Evolutionary conservation across 2,113 vertebrate genomes (phyloP).

Genomic region (Oryzias woworae): DNA sequence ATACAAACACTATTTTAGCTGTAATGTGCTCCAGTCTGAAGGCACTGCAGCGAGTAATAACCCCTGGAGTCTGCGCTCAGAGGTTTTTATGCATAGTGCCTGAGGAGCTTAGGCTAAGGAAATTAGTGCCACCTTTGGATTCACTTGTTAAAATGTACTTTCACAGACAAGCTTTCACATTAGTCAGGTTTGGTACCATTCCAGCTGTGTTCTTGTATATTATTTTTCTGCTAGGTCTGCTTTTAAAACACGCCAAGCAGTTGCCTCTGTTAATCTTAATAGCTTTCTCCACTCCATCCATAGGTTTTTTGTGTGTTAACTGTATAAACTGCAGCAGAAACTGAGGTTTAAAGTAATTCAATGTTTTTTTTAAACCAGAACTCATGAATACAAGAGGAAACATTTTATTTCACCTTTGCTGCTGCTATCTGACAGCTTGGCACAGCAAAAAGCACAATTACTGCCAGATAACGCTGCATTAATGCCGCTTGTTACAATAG

Average conservation of each 20-base stretch:
- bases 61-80: conserved; percentile 21
- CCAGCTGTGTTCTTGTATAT: conserved; percentile 15
- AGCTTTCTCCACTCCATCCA: conserved; percentile 6
- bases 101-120: conserved; percentile 21
- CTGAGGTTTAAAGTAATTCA: conserved; percentile 40
- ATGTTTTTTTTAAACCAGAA: conserved; percentile 36
- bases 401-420: conserved; percentile 33
- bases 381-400: conserved; percentile 44
- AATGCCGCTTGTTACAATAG: conserved; percentile 23
- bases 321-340: conserved; percentile 23
- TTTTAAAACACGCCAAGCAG: conserved; percentile 37
- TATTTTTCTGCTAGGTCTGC: conserved; percentile 18
- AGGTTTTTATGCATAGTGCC: conserved; percentile 28
- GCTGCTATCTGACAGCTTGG: conserved; percentile 46
- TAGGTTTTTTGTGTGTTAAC: conserved; percentile 7
- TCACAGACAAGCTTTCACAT: conserved; percentile 6
- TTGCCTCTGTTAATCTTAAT: conserved; percentile 43
- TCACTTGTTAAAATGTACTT: conserved; percentile 19
- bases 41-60: conserved; percentile 29
- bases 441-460: conserved; percentile 42
- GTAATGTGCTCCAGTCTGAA: conserved; percentile 45
- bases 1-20: conserved; percentile 37
- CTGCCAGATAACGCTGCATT: conserved; percentile 30
- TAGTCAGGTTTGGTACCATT: conserved; percentile 16
- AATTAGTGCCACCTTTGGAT: conserved; percentile 20